Base-by-base conservation (phyloP, 2,113 vertebrate species). In the Prunella fulvescens region DNA sequence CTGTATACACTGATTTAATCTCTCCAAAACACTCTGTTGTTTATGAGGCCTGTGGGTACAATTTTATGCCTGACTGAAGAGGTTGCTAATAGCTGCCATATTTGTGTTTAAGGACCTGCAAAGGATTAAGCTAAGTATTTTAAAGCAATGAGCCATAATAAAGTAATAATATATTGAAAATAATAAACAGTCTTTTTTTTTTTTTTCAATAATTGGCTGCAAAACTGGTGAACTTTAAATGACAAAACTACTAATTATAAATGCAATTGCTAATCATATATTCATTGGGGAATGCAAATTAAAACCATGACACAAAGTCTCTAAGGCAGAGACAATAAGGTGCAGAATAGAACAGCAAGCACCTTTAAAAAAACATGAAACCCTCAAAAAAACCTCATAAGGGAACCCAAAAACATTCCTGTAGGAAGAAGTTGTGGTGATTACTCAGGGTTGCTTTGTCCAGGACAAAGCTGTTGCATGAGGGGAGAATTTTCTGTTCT, bases 11-110 rank as follows among this genome's bases (percentile, higher is more conserved):
- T 97, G 98, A 98, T 98, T 98, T 98, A 98, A 98, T 98, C 98
- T 98, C 97, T 97, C 95, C 97, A 97, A 98, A 98, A 98, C 98
- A 98, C 96, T 98, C 93, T 53, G 92, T 98, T 98, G 98, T 98
- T 98, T 98, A 98, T 98, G 98, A 98, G 97, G 97, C 98, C 98
- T 98, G 95, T 96, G 98, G 98, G 98, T 98, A 97, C 97, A 98
- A 98, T 98, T 98, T 98, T 98, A 98, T 98, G 98, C 98, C 98
- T 98, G 98, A 98, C 97, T 98, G 98, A 98, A 98, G 97, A 98
- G 97, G 98, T 98, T 98, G 96, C 98, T 98, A 98, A 98, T 98
- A 98, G 98, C 98, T 98, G 96, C 98, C 98, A 98, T 98, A 98
- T 98, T 98, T 98, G 98, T 98, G 98, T 98, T 98, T 98, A 98